phyloP scores from a whole-genome alignment of 2,113 vertebrate species.

The Thermophis baileyi region DNA sequence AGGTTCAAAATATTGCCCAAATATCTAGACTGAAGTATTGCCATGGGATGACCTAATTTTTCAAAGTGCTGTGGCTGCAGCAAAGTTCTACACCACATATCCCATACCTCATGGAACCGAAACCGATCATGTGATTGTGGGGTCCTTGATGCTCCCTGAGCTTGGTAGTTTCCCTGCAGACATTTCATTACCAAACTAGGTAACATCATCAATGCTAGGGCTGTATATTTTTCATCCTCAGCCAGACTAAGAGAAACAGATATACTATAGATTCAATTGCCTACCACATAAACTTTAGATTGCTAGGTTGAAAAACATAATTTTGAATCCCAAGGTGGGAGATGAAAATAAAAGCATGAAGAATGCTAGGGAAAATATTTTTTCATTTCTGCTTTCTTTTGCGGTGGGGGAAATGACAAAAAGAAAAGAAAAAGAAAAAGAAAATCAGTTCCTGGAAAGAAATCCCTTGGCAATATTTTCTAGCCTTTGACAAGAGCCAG shows the following conservation, averaged over 20 bases:
- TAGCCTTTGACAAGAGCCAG: conserved; percentile 38
- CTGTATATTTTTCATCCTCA: background rate
- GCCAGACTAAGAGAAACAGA: background rate
- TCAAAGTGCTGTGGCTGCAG: too few species aligned
- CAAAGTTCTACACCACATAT: too few species aligned
- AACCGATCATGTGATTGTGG: too few species aligned
- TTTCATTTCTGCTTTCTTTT: background rate
- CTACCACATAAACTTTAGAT: background rate
- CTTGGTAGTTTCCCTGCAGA: too few species aligned
- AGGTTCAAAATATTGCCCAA: too few species aligned
- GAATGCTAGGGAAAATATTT: background rate
- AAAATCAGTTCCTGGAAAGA: conserved; percentile 16
- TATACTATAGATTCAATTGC: background rate
- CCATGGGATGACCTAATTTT: too few species aligned
- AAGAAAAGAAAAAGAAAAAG: background rate
- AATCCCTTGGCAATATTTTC: conserved; percentile 39
- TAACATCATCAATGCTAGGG: background rate
- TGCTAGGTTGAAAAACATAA: background rate
- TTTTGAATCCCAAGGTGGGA: background rate
- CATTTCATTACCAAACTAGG: background rate
- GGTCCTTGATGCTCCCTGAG: too few species aligned
- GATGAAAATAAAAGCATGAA: background rate
- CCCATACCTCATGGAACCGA: too few species aligned
- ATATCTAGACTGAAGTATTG: too few species aligned
- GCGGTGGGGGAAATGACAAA: conserved; percentile 18